Base-by-base conservation (phyloP, 1,140 invertebrate genomes). In the Bicyclus anynana region DNA sequence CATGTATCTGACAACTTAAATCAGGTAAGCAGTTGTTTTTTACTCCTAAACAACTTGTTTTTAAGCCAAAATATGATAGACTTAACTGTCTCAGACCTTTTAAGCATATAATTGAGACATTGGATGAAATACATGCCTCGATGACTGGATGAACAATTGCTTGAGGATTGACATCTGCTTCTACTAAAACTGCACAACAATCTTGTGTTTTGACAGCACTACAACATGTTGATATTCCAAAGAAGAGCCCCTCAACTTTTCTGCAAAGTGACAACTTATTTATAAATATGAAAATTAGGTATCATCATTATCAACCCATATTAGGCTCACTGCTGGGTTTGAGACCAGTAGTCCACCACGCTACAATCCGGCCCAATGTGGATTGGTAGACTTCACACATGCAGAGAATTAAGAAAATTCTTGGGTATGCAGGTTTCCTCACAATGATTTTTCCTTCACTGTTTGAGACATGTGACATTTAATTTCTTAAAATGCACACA, bases 1-100 rank as follows among this genome's bases (percentile, higher is more conserved):
- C 52, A 40, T 51, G 12, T 50, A 81, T 61, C 53, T 54, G 57
- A 52, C 59, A 55, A 54, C 33, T 49, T 12, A 78, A 46, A 38
- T 78, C 69, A 33, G 37, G 16, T 55, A 81, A 61, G 33, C 9
- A 44, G 12, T 72, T 47, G 20, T 47, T 46, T 67, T 72, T 67
- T 14, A 87, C 37, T 26, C 78, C 78, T 33, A 87, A 53, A 59
- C 76, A 80, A 59, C 69, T 74, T n/a, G 84, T 80, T 16, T 77
- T 52, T 42, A 86, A 74, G 16, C 81, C 78, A 75, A 82, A 87
- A 52, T 75, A 56, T 6, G 9, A 50, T 44, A 47, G 40, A 52
- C 67, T 55, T 4, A 62, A 38, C 53, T 62, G 61, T 59, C 62
- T 80, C 29, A 87, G 60, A 33, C 65, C 58, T 29, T 62, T 64